phyloP scores from a whole-genome alignment of 2,113 vertebrate genomes.

The Sturnus vulgaris region DNA sequence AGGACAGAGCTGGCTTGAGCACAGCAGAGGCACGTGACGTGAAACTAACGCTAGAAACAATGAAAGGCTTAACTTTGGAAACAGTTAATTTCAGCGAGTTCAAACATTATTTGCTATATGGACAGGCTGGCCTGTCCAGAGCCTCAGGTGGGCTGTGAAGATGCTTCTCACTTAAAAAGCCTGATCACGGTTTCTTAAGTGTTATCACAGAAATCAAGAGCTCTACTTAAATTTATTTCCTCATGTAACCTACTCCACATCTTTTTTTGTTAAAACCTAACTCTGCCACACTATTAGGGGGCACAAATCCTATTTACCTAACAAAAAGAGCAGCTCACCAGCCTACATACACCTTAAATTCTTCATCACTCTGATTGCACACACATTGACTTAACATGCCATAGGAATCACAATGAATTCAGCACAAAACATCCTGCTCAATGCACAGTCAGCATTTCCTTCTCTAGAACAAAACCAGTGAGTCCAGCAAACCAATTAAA shows the following conservation, averaged over 20 bases:
- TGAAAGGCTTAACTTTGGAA: neutral
- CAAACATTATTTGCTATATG: neutral
- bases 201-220: neutral
- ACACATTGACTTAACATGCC: neutral
- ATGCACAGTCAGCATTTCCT: neutral
- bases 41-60: neutral
- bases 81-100: neutral
- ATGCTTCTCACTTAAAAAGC: neutral
- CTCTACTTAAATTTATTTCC: neutral
- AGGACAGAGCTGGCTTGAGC: neutral
- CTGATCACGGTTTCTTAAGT: neutral
- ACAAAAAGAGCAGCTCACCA: neutral
- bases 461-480: neutral
- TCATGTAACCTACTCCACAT: neutral
- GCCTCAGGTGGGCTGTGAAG: neutral
- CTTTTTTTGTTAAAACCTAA: neutral
- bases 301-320: neutral
- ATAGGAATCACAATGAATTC: neutral
- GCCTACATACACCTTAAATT: fast-evolving
- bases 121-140: neutral
- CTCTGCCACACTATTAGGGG: neutral
- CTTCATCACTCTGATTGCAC: neutral
- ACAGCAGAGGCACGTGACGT: neutral
- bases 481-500: neutral
- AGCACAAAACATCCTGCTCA: neutral